Conservation (phyloP, 1,140 invertebrate species). For the Chionoecetes opilio region DNA sequence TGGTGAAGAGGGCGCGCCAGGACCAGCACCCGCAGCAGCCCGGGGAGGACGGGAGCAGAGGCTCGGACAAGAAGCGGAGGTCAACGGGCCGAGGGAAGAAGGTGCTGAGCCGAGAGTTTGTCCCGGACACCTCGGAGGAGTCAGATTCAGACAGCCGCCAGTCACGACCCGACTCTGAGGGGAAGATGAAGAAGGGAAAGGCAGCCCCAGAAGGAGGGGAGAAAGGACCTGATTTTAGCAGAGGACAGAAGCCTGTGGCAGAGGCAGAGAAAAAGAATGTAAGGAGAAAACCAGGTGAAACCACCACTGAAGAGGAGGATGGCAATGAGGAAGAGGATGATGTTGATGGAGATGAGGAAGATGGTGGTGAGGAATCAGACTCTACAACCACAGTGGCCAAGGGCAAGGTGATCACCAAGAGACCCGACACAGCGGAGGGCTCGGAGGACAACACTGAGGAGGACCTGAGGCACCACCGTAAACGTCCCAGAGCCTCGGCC, state of each 20-base stretch:
- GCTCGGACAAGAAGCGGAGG: slow-evolving; percentile 73
- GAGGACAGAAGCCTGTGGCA: slow-evolving; percentile 37
- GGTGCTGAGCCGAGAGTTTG: slow-evolving; percentile 65
- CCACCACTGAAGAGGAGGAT: slow-evolving; percentile 49
- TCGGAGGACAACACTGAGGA: slow-evolving; percentile 60
- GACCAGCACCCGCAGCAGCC: slow-evolving; percentile 60
- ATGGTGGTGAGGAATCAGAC: slow-evolving; percentile 15
- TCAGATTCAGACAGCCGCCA: slow-evolving; percentile 70
- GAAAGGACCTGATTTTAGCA: slow-evolving; percentile 34
- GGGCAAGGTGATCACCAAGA: slow-evolving; percentile 32
- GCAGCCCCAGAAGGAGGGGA: slow-evolving; percentile 43
- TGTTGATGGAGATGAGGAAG: background rate
- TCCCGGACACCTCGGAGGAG: slow-evolving; percentile 71
- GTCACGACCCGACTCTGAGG: slow-evolving; percentile 61
- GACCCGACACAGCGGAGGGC: background rate
- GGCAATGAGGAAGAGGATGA: slow-evolving; percentile 57
- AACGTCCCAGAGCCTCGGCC: slow-evolving; percentile 62
- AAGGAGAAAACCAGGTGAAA: slow-evolving; percentile 58
- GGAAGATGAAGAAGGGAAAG: slow-evolving; percentile 37
- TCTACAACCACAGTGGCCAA: background rate
- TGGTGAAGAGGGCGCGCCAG: slow-evolving; percentile 76
- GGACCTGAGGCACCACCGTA: slow-evolving; percentile 48
- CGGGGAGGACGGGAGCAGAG: background rate
- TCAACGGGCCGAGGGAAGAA: slow-evolving; percentile 72
- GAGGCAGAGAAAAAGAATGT: slow-evolving; percentile 62